These are phyloP conservation scores for Agrochola macilenta DNA, from an alignment of 2,888 invertebrate genomes.

Conservation along the genomic window DNA sequence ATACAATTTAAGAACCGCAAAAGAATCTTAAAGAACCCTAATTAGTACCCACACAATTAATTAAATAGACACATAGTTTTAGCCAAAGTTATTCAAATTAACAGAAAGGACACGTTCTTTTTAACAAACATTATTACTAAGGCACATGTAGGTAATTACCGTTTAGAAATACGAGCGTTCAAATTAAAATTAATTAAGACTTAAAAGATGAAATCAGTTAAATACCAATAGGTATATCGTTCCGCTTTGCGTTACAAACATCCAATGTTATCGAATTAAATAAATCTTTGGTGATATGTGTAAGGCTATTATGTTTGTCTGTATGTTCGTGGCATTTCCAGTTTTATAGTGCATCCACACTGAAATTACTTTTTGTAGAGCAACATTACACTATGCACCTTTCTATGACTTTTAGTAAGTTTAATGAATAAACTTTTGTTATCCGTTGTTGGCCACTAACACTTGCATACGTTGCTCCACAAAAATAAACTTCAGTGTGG, in stretches of 20 bases:
- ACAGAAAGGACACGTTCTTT: slow-evolving; percentile 25
- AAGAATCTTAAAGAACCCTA: slow-evolving; percentile 46
- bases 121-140: slow-evolving; percentile 25
- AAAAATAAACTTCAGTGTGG: too few species aligned
- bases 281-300: slow-evolving; percentile 60
- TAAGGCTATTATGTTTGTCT: slow-evolving; percentile 2
- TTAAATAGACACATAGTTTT: slow-evolving; percentile 60
- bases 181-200: slow-evolving; percentile 84
- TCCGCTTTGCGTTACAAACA: slow-evolving; percentile 60
- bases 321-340: too few species aligned
- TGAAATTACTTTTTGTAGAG: too few species aligned
- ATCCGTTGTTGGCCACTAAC: too few species aligned
- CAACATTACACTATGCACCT: too few species aligned
- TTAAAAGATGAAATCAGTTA: slow-evolving; percentile 61
- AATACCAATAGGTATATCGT: slow-evolving; percentile 63
- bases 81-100: slow-evolving; percentile 54
- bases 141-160: slow-evolving; percentile 65
- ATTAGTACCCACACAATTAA: slow-evolving; percentile 56
- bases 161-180: slow-evolving; percentile 64
- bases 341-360: too few species aligned
- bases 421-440: too few species aligned
- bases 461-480: too few species aligned
- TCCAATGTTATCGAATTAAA: slow-evolving; percentile 66
- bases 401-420: too few species aligned
- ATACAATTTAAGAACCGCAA: slow-evolving; percentile 42